Conservation (phyloP, 2,888 invertebrate species). For the Piscicola geometra region DNA sequence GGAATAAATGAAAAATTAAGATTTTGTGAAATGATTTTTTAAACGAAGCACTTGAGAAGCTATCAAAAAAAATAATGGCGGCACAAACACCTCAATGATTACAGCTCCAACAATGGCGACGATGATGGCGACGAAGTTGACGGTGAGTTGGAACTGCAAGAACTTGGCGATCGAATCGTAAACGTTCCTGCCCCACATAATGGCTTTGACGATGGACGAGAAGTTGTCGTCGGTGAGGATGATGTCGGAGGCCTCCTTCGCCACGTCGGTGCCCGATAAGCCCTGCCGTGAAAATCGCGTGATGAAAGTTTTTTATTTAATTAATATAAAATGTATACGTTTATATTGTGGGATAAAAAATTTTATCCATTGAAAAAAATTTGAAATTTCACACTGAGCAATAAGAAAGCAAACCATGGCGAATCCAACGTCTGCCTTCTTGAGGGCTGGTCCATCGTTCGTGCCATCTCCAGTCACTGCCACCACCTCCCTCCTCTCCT, state of each 20-base stretch:
- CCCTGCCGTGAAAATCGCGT: conserved; percentile 63
- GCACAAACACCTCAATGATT: conserved; percentile 65
- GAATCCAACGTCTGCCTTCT: conserved; percentile 97
- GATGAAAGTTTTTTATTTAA: background rate
- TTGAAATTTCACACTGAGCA: too few species aligned
- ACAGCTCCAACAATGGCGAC: conserved; percentile 98
- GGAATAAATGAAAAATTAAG: background rate
- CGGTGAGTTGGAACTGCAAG: conserved; percentile 96
- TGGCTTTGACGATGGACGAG: conserved; percentile 96
- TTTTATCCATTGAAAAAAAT: too few species aligned
- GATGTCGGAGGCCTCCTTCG: conserved; percentile 98
- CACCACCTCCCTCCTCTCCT: conserved; percentile 86
- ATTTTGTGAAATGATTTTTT: background rate
- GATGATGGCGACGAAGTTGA: conserved; percentile 96
- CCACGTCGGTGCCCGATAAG: conserved; percentile 98
- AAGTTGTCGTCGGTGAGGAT: conserved; percentile 99
- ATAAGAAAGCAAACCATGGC: conserved; percentile 74
- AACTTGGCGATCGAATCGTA: conserved; percentile 99
- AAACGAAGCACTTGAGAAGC: background rate
- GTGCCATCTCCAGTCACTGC: conserved; percentile 98
- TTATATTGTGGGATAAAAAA: background rate
- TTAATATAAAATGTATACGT: too few species aligned
- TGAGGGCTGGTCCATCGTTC: conserved; percentile 90
- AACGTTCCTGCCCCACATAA: conserved; percentile 99
- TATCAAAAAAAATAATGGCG: too few species aligned